Evolutionary conservation across 2,888 invertebrate species (phyloP), one percentile per base, ranked within the genome.

Genomic region (Vesta saturnalis): DNA sequence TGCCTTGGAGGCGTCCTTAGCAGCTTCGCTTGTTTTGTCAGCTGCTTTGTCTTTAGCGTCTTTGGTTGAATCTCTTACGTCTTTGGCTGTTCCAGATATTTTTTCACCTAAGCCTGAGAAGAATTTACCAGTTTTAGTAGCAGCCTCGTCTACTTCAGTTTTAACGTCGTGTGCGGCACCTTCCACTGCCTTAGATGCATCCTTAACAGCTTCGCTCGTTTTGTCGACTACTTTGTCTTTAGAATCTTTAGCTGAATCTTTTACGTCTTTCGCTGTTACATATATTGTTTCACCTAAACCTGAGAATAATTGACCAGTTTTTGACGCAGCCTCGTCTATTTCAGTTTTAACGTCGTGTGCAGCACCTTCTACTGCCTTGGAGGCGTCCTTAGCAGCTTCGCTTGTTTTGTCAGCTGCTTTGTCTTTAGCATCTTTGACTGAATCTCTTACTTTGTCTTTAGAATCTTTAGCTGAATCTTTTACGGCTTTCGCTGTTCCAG

Each of bases 361-460:
- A n/a, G 61, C 67, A 46, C 72, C 69, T 67, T 73, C 72, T 5
- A 61, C 59, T 12, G 67, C 64, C 70, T 47, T 47, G 12, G 58
- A 14, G 1, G 19, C 15, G 43, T 47, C 55, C 12, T 21, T 71
- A 60, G 21, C 69, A 0, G 73, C 73, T 2, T 77, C 78, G 0
- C 75, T 73, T 0, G 72, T 52, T 6, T 67, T 73, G 10, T 79
- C 78, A 47, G 73, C 72, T 15, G 67, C 56, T 49, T 72, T 73
- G 30, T 78, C 77, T 22, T 71, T 73, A 16, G 74, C 69, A 2
- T 67, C 61, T 56, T 61, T 67, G 19, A 49, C 61, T 1, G 22
- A 15, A 19, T 61, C 61, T 10, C 19, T 21, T 1, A 43, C 62
- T 49, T 72, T 73, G 30, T 78, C 77, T 22, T 71, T 73, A 16